Percentiles rank a stretch among this genome's conserved stretches.
These are phyloP conservation scores for Saccopteryx bilineata DNA, from an alignment of 2,113 vertebrate genomes.

Conservation along the genomic window DNA sequence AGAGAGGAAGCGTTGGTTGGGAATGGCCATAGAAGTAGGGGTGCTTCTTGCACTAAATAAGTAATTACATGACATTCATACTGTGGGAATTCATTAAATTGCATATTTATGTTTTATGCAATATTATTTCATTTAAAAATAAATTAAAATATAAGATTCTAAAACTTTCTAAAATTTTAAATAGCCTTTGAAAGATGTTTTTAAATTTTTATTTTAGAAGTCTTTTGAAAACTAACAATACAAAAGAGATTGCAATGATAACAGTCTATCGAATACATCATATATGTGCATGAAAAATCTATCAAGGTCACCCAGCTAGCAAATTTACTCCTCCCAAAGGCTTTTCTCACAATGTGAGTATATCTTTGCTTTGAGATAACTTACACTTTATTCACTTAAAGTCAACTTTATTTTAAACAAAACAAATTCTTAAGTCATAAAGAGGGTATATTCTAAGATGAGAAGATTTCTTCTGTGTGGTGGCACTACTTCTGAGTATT, in stretches of 20 bases:
- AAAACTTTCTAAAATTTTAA: slow-evolving; percentile 28
- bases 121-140: slow-evolving; percentile 27
- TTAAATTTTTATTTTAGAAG: slow-evolving; percentile 25
- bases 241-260: neutral
- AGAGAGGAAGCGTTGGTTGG: neutral
- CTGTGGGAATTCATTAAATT: neutral
- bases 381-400: neutral
- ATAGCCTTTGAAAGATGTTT: neutral
- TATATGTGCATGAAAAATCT: neutral
- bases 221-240: slow-evolving; percentile 32
- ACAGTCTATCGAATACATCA: neutral
- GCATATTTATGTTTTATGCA: neutral
- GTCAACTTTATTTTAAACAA: slow-evolving; percentile 29
- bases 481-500: slow-evolving; percentile 5
- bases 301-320: neutral
- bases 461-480: neutral
- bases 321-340: slow-evolving; percentile 48
- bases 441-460: slow-evolving; percentile 30
- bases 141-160: neutral
- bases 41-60: neutral
- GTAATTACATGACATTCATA: neutral
- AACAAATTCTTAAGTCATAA: neutral
- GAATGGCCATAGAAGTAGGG: too few relatives aligned
- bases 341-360: neutral
- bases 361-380: slow-evolving; percentile 31